A percentile compares a stretch with the other conserved stretches of the same genome.
These are phyloP conservation scores for Micromys minutus DNA, from an alignment of 2,113 vertebrate genomes.

Conservation along the genomic window DNA sequence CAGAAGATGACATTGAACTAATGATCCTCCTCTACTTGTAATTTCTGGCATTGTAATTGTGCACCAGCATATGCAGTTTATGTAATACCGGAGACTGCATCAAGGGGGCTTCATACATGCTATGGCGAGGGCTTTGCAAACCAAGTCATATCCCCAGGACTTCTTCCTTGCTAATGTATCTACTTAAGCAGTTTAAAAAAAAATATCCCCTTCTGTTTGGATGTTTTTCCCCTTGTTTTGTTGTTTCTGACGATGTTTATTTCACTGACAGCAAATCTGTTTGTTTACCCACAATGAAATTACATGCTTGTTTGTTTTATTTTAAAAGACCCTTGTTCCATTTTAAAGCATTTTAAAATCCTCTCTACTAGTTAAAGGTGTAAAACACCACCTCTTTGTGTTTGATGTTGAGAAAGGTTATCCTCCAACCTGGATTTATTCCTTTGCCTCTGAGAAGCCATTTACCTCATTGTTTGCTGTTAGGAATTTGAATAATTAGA, in stretches of 20 bases:
- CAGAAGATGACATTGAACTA: not conserved
- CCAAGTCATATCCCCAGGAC: not conserved
- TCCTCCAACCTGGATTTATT: not conserved
- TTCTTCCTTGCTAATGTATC: not conserved
- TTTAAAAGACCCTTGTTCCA: not conserved
- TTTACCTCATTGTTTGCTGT: not conserved
- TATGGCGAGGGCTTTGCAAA: not conserved
- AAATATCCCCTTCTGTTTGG: not conserved
- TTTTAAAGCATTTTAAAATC: slow-evolving; percentile 51
- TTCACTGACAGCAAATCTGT: not conserved
- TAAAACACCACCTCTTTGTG: slow-evolving; percentile 8
- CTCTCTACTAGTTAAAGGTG: not conserved
- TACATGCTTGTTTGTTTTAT: not conserved
- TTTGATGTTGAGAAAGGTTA: not conserved
- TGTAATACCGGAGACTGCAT: not conserved
- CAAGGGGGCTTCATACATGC: not conserved
- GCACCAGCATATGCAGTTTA: not conserved
- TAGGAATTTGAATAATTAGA: slow-evolving; percentile 36
- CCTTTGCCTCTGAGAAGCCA: slow-evolving; percentile 5
- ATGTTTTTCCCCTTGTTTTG: not conserved
- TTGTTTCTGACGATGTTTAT: not conserved
- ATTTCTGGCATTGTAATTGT: not conserved
- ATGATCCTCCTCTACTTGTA: not conserved
- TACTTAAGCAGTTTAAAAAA: not conserved
- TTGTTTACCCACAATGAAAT: slow-evolving; percentile 11